phyloP scores from a whole-genome alignment of 2,888 invertebrate species.

The Autographa gamma region DNA sequence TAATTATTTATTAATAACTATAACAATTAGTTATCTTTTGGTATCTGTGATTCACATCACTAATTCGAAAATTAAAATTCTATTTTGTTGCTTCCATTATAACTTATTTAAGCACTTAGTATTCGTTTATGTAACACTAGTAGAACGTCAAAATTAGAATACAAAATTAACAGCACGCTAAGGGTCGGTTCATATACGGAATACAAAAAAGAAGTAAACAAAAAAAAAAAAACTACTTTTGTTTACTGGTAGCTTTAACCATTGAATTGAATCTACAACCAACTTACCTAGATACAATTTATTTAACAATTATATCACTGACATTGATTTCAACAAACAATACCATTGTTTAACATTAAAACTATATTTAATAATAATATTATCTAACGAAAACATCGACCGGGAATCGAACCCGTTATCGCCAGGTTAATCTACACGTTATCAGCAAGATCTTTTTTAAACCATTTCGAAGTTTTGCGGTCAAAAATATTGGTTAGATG shows the following conservation, averaged over 20 bases:
- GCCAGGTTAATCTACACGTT: constrained; percentile 71
- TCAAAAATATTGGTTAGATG: constrained; percentile 55
- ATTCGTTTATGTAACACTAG: too few species aligned
- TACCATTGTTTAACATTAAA: constrained; percentile 72
- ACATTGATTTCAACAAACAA: constrained; percentile 45
- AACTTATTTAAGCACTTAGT: too few species aligned
- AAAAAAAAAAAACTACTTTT: too few species aligned
- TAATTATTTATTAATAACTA: not conserved
- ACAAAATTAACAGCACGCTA: too few species aligned
- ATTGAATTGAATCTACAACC: not conserved
- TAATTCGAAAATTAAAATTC: not conserved
- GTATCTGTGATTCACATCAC: not conserved
- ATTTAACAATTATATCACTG: not conserved
- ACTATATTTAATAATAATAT: constrained; percentile 70
- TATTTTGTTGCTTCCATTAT: too few species aligned
- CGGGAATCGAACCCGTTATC: constrained; percentile 84
- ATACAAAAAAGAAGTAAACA: too few species aligned
- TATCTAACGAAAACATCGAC: constrained; percentile 78
- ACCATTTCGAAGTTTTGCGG: constrained; percentile 56
- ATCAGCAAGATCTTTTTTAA: constrained; percentile 72
- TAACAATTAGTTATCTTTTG: not conserved
- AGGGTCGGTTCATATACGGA: too few species aligned
- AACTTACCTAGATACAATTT: not conserved
- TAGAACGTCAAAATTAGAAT: too few species aligned
- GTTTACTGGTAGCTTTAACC: too few species aligned